Percentiles rank a stretch among this genome's conserved stretches.
These are phyloP conservation scores for Lamprotornis superbus DNA, from an alignment of 2,113 vertebrate species.

Conservation along the genomic window DNA sequence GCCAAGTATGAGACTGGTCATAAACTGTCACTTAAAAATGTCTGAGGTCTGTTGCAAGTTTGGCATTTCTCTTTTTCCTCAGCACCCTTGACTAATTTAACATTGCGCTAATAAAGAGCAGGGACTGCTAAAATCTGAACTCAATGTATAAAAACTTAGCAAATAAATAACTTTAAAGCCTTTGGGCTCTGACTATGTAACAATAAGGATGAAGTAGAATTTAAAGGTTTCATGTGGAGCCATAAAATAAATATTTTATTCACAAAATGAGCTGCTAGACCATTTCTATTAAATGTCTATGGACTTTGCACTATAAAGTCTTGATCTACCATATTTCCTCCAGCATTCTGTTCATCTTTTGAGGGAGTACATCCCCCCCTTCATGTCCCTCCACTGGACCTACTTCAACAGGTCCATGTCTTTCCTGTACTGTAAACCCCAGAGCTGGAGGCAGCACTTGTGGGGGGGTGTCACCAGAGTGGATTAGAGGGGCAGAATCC, in stretches of 20 bases:
- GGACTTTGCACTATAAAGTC: not conserved
- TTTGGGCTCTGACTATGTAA: not conserved
- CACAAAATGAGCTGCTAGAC: not conserved
- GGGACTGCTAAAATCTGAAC: not conserved
- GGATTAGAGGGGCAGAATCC: not conserved
- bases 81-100: not conserved
- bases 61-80: not conserved
- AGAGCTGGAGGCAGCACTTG: not conserved
- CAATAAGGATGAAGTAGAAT: not conserved
- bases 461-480: too few relatives aligned
- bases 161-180: not conserved
- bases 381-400: not conserved
- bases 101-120: not conserved
- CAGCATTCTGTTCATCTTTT: not conserved
- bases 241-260: not conserved
- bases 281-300: not conserved
- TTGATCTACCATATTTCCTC: accelerated
- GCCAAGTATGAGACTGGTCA: not conserved
- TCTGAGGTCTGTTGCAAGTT: not conserved
- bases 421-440: not conserved
- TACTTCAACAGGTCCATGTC: not conserved
- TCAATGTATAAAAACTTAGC: not conserved
- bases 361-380: not conserved
- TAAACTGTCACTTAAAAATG: not conserved
- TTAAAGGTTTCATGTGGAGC: not conserved